Base-by-base conservation (phyloP, 2,113 vertebrate genomes). In the Syrrhaptes paradoxus region DNA sequence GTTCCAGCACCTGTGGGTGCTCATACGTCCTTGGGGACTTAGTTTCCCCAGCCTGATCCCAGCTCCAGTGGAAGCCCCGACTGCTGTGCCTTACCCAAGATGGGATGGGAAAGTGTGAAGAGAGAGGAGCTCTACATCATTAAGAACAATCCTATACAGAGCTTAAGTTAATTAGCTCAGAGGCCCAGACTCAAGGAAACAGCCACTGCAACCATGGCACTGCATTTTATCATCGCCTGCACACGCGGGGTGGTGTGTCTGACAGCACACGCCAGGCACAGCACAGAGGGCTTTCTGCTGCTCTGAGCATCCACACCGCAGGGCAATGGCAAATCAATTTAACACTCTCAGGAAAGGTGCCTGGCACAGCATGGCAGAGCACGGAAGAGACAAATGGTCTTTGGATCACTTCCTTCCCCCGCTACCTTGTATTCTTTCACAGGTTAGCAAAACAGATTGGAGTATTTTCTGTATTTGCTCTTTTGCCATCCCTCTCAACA, bases 221-320 rank as follows among this genome's bases (percentile, higher is more conserved):
- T 19, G 65, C 24, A 1, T 21, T 17, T 43, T 4, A 13, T 8
- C 4, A 43, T 14, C 26, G 4, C 57, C 71, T n/a, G 48, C 62
- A 12, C 13, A 0, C 76, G 0, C 22, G 3, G 25, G 73, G 22
- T 52, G n/a, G 63, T 0, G 0, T 1, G 34, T 8, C 46, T 25
- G 71, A 9, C 41, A 41, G 41, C 41, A 41, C 38, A 41, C 38
- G 22, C 48, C 48, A 21, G 22, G 48, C 48, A 51, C 48, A 12
- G 17, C 12, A 0, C 58, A 5, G 7, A 11, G 72, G 20, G 26
- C 24, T 43, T 38, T 14, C 46, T 41, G 61, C 79, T 13, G 1
- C 55, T n/a, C 25, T 61, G 3, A 21, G 16, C 3, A 13, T 2
- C 26, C 31, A 11, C 34, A 25, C 7, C 43, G 6, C 62, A 3